Base-by-base conservation (phyloP, 2,888 invertebrate genomes). In the Nomada ferruginata region DNA sequence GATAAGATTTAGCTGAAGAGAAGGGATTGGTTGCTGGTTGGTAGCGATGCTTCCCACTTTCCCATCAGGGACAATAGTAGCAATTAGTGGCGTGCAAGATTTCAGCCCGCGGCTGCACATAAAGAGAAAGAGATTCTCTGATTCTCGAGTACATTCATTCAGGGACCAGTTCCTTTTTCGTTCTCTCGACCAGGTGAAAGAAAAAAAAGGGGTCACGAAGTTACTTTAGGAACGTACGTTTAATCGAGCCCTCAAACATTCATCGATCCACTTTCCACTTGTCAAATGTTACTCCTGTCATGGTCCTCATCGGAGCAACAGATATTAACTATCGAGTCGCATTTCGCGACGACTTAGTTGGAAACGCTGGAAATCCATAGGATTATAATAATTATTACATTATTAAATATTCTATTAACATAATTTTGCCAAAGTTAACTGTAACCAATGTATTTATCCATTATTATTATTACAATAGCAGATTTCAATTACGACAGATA, bases 11-110 rank as follows among this genome's bases (percentile, higher is more conserved):
- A 82, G 69, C 64, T 44, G 5, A 69, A 61, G 36, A 66, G 59
- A 60, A 60, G 68, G 44, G 53, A 53, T 29, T 47, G 50, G 76
- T 72, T 63, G 71, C 64, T 23, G 77, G 70, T 75, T 63, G 75
- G 53, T 63, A 55, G 44, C 63, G 64, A 20, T 70, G 82, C 57
- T 82, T 84, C 82, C 74, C 74, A 76, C 74, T 66, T 72, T 66
- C 61, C 61, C 75, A 76, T 74, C 73, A 70, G 70, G 70, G 84
- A 90, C 89, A 90, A 90, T 89, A 83, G 78, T 85, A 84, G 85
- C 89, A 90, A 90, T 90, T 90, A 90, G 87, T 82, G 84, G 80
- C 81, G 87, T 87, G 83, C 83, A 84, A 86, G 85, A 89, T 89
- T 87, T 84, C 66, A 84, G 84, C 88, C 79, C 44, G 64, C 69